Base-by-base conservation (phyloP, 2,888 invertebrate genomes). In the Trichogramma dendrolimi region DNA sequence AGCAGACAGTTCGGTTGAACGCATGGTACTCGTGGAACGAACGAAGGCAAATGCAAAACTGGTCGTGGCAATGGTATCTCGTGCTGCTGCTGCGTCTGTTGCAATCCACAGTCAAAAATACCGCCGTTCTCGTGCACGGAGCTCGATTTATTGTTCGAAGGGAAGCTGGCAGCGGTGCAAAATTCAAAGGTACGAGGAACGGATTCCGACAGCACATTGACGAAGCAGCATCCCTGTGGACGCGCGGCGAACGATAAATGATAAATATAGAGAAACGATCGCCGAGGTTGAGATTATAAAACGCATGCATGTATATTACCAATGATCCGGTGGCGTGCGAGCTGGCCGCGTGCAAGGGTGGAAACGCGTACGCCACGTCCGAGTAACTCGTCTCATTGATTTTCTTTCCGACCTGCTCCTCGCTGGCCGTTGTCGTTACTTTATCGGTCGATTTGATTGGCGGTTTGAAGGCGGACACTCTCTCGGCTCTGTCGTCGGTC, bases 1-100 rank as follows among this genome's bases (percentile, higher is more conserved):
- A 79, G 73, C 11, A 75, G 65, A 61, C 79, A 79, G 65, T 79
- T 77, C 0, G 79, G 78, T 43, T 76, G 77, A 1, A 77, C 70
- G 60, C 79, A 79, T 7, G 77, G 74, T 48, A 77, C 71, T 4
- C 74, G 72, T 2, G 79, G 76, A 7, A 78, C 57, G 1, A 78
- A 68, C 4, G 78, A 72, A 1, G 78, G 77, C 42, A 77, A 67
- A 60, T 76, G 77, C 43, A 72, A 55, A 4, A 68, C 55, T 1
- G 69, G 66, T 62, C 69, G 66, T 4, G 65, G 63, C 44, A 67
- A 46, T 50, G 65, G 66, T 48, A 64, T 63, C 10, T 53, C 47
- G 10, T 62, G 56, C 48, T 61, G 61, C 47, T 72, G 75, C 41
- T 75, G 75, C 51, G 72, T 69, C 55, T 77, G 64, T 56, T 73